Base-by-base conservation (phyloP, 2,888 invertebrate genomes). In the Steinernema scapterisci region DNA sequence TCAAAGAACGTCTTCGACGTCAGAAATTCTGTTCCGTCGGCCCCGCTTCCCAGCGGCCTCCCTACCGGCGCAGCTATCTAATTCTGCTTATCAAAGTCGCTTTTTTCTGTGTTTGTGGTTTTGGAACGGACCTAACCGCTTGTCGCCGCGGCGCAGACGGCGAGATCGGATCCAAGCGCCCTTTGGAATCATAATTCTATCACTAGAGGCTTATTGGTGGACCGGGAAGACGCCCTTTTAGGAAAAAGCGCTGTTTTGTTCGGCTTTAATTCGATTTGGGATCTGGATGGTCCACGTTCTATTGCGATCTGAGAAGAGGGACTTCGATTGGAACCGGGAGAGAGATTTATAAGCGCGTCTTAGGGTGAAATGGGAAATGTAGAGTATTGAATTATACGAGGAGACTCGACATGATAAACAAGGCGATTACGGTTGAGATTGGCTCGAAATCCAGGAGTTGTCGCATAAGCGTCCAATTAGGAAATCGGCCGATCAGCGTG, bases 61-160 rank as follows among this genome's bases (percentile, higher is more conserved):
- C 38, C 5, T 9, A 9, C 3, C 3, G 38, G 9, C 38, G 38
- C 38, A 38, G 38, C 9, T 38, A 38, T 38, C 38, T 9, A 38
- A 38, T 38, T 9, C 5, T 19, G 48, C 19, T 48, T 48, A 48
- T 48, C 48, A 48, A 48, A 9, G 7, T 44, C 48, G 48, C 48
- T 48, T 63, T 52, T 52, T 52, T 52, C n/a, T 19, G 2, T 52
- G 63, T 63, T 63, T 63, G 63, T 38, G 31, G 63, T 63, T 38
- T 31, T 31, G 27, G 63, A 38, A n/a, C 63, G 16, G 13, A 25
- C 63, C 25, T 63, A 21, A 63, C 31, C 19, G 27, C 31, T 25
- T 25, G 21, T 16, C 13, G 9, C 51, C n/a, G n/a, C n/a, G 48
- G 48, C 16, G 48, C 16, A 16, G 48, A 48, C 23, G 23, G 21